Conservation (phyloP, 2,113 vertebrate species). For the Ammodytes marinus region DNA sequence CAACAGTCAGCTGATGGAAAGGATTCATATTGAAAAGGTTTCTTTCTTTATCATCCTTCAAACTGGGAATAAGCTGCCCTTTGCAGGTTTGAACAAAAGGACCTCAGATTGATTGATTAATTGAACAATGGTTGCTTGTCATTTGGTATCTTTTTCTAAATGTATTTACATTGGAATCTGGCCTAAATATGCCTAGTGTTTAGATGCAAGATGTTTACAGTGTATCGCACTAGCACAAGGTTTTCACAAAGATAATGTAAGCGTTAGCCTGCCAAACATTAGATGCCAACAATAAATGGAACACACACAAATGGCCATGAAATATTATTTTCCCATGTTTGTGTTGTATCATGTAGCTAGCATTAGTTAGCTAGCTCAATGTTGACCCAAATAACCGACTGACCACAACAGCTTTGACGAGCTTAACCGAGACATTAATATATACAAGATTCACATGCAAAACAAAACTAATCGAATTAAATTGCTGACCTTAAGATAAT, state of each 20-base stretch:
- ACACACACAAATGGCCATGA: neutral
- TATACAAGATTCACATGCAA: neutral
- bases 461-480: too few species aligned
- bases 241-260: slow-evolving; percentile 6
- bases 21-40: neutral
- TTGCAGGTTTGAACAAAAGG: neutral
- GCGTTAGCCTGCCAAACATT: neutral
- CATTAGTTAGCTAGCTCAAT: slow-evolving; percentile 3
- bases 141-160: neutral
- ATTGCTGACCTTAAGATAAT: slow-evolving; percentile 50
- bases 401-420: slow-evolving; percentile 2
- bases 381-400: slow-evolving; percentile 54
- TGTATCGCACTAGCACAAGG: neutral
- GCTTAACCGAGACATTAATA: neutral
- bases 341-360: neutral
- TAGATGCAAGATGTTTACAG: neutral
- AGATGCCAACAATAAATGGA: neutral
- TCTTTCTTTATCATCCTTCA: neutral
- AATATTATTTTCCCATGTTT: neutral
- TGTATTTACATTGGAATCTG: too few species aligned
- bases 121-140: neutral
- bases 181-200: neutral
- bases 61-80: neutral
- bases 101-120: too few species aligned
- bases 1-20: too few species aligned